Base-by-base conservation (phyloP, 2,113 vertebrate genomes). In the Empidonax traillii region DNA sequence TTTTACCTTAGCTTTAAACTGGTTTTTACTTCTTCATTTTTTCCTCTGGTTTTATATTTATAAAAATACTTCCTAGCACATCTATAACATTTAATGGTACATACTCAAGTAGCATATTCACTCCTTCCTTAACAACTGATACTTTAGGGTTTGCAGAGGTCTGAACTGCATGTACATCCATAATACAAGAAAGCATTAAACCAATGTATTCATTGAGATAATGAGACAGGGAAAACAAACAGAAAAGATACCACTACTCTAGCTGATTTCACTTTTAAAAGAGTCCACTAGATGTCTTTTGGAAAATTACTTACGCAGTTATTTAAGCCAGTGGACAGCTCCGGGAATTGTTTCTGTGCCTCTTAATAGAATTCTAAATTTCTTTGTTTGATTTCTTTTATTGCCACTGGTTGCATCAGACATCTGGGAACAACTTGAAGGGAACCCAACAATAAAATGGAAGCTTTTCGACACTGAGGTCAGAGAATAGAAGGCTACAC, bases 201-300 rank as follows among this genome's bases (percentile, higher is more conserved):
- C 6, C 46, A 67, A 24, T 24, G 18, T 25, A 74, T 88, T 88
- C 67, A 17, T 58, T 92, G 75, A 83, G 37, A 90, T 58, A 88
- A 85, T 73, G 22, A 83, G 43, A 23, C 31, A 90, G 53, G 16
- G 30, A 90, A 89, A 95, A 84, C 51, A 92, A 93, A 52, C 44
- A 80, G 76, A 82, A 68, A 55, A 30, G 24, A 55, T 27, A 53
- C 8, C 13, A 66, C 46, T 87, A 56, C 21, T 66, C 16, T 14
- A 58, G 79, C 55, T 90, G 46, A 91, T 92, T 91, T 85, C 83
- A 58, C 58, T 76, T 92, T 83, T 73, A 55, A 88, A 96, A 19
- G 28, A 88, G 85, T 27, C 78, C 30, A 73, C 73, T 73, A 87
- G 51, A 87, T 49, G 5, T 33, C 67, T 81, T 90, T 59, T 84